phyloP scores from a whole-genome alignment of 2,797 vertebrate genomes.

The Microctenopoma lineatum region DNA sequence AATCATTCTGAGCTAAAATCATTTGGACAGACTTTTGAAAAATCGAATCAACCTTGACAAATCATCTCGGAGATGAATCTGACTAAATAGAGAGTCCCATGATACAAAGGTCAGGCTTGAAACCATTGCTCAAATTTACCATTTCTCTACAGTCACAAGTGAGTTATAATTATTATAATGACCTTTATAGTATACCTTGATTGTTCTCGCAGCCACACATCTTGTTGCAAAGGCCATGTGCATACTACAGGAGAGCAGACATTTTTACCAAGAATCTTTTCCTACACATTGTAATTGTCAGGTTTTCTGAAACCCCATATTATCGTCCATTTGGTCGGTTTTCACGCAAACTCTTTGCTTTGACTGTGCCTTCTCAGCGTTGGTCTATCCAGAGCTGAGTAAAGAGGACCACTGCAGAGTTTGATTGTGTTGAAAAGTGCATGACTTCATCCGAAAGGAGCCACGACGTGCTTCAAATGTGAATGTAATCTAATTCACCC shows the following conservation, averaged over 20 bases:
- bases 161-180: constrained; percentile 33
- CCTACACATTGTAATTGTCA: not conserved
- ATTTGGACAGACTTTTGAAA: constrained; percentile 34
- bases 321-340: not conserved
- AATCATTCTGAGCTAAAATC: constrained; percentile 22
- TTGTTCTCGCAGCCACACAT: constrained; percentile 26
- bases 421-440: constrained; percentile 20
- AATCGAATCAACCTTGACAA: constrained; percentile 40
- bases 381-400: not conserved
- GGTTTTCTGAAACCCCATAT: not conserved
- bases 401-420: constrained; percentile 17
- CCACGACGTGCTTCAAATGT: constrained; percentile 11
- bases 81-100: constrained; percentile 17
- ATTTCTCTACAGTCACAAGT: constrained; percentile 15
- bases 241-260: not conserved
- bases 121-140: constrained; percentile 34
- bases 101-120: constrained; percentile 31
- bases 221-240: constrained; percentile 3
- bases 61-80: constrained; percentile 35
- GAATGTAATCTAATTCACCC: constrained; percentile 2
- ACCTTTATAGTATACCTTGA: constrained; percentile 31
- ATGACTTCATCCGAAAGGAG: constrained; percentile 35
- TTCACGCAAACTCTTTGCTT: not conserved
- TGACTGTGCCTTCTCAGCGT: not conserved
- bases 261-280: not conserved